These are phyloP conservation scores for Brachyptera risi DNA, from an alignment of 2,888 invertebrate genomes.

Conservation along the genomic window DNA sequence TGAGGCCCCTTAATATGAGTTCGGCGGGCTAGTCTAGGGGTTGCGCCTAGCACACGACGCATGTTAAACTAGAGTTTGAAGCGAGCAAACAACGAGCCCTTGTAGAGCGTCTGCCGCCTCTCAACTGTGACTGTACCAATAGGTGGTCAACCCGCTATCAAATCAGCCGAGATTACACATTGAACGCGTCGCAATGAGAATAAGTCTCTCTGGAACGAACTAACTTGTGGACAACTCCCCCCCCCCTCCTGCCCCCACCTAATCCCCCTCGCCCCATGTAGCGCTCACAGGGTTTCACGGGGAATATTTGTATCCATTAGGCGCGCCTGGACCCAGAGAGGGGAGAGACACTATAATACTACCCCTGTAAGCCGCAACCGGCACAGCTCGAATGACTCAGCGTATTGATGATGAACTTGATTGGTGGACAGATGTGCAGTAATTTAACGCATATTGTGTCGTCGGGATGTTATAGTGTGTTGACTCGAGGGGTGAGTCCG, in stretches of 20 bases:
- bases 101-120: no score
- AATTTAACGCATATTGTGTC: not conserved
- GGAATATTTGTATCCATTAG: constrained; percentile 15
- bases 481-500: no score
- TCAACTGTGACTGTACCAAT: no score
- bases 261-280: not conserved
- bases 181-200: not conserved
- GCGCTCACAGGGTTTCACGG: not conserved
- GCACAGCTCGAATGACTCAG: not conserved
- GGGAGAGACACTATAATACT: not conserved
- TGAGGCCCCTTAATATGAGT: no score
- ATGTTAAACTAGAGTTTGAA: no score
- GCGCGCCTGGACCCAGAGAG: not conserved
- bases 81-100: no score
- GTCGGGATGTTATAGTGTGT: not conserved
- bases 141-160: not conserved
- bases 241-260: not conserved
- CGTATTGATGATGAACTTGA: not conserved
- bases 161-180: constrained; percentile 2
- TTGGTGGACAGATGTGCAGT: not conserved
- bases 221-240: not conserved
- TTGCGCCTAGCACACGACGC: no score
- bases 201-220: not conserved
- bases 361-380: no score
- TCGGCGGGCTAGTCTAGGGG: no score